Evolutionary conservation across 2,888 invertebrate species (phyloP).

Genomic region (Drosophila mimica): DNA sequence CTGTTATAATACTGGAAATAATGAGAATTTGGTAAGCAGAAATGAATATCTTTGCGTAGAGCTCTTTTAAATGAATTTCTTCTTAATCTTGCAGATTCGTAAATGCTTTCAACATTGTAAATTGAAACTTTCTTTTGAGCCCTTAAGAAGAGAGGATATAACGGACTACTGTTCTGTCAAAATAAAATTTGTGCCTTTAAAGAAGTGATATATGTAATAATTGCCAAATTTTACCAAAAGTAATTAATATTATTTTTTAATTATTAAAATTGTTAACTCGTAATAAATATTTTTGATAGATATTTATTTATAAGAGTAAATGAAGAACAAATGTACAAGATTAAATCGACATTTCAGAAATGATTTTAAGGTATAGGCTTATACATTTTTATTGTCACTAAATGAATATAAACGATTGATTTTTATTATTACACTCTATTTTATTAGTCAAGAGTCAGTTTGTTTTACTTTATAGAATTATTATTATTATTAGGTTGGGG

Average conservation of each 20-base stretch:
- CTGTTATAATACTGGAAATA: constrained; percentile 7
- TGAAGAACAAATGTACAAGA: not conserved
- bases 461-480: constrained; percentile 41
- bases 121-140: constrained; percentile 15
- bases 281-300: not conserved
- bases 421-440: not conserved
- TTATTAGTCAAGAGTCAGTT: constrained; percentile 3
- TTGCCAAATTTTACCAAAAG: not conserved
- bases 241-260: not conserved
- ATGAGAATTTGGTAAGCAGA: constrained; percentile 9
- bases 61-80: not conserved
- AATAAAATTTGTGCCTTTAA: constrained; percentile 1
- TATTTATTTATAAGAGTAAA: constrained; percentile 5
- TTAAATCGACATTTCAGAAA: not conserved
- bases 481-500: too few species aligned
- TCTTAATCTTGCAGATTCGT: constrained; percentile 22
- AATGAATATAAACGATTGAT: constrained; percentile 83
- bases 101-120: constrained; percentile 20
- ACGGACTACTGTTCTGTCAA: not conserved
- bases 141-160: not conserved
- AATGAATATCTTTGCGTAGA: not conserved
- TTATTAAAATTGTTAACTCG: not conserved
- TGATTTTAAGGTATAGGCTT: not conserved
- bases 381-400: constrained; percentile 49
- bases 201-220: not conserved